A percentile compares a stretch with the other conserved stretches of the same genome.
phyloP scores from a whole-genome alignment of 2,888 invertebrate species.

The Polyommatus iphigenia region DNA sequence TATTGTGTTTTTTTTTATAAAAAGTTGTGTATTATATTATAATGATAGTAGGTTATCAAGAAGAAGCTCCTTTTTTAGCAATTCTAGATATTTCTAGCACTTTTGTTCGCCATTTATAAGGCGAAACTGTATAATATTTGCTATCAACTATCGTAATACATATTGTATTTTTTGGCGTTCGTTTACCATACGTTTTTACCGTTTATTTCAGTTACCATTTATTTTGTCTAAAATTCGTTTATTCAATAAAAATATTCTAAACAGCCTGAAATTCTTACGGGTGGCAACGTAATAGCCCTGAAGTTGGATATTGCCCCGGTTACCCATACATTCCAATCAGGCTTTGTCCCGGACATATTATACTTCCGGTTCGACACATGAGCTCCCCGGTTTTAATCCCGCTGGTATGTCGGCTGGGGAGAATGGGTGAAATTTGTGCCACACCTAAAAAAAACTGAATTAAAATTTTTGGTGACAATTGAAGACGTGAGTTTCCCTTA shows the following conservation, averaged over 20 bases:
- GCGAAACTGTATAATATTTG: too few species aligned
- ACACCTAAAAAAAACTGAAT: neutral
- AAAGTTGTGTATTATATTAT: too few species aligned
- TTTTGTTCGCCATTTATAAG: too few species aligned
- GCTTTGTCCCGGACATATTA: slow-evolving; percentile 45
- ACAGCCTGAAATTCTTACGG: neutral
- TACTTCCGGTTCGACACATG: slow-evolving; percentile 48
- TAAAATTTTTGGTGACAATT: neutral
- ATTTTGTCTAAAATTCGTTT: neutral
- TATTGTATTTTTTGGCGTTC: too few species aligned
- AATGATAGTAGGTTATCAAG: too few species aligned
- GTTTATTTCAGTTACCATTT: too few species aligned
- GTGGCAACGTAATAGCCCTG: neutral
- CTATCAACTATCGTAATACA: too few species aligned
- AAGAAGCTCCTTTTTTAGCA: too few species aligned
- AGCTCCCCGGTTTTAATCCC: slow-evolving; percentile 54
- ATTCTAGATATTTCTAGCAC: too few species aligned
- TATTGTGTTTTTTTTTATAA: too few species aligned
- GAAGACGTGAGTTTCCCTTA: too few species aligned
- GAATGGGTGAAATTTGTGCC: neutral
- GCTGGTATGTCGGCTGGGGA: slow-evolving; percentile 39
- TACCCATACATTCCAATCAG: slow-evolving; percentile 37
- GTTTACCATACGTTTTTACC: too few species aligned
- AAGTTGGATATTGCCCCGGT: slow-evolving; percentile 14
- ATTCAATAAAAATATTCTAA: neutral